A percentile compares a stretch with the other conserved stretches of the same genome.
These are phyloP conservation scores for Bungarus multicinctus DNA, from an alignment of 2,113 vertebrate species.

Conservation along the genomic window DNA sequence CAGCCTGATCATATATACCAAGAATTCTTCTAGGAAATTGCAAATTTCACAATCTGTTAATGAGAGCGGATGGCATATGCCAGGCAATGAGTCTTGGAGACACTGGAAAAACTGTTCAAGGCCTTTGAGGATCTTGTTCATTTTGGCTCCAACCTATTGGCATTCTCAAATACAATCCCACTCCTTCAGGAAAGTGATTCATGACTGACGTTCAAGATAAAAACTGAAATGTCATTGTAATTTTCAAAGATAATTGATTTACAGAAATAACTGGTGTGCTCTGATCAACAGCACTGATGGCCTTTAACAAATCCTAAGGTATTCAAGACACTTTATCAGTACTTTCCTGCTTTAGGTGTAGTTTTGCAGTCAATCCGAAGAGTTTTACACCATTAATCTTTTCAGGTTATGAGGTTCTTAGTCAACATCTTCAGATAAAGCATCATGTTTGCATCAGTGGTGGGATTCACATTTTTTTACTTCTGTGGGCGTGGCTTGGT, in stretches of 20 bases:
- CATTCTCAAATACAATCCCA: slow-evolving; percentile 42
- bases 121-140: slow-evolving; percentile 62
- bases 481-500: no score
- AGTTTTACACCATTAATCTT: neutral
- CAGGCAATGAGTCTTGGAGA: slow-evolving; percentile 62
- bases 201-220: slow-evolving; percentile 48
- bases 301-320: slow-evolving; percentile 24
- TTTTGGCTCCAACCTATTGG: slow-evolving; percentile 53
- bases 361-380: slow-evolving; percentile 18
- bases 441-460: neutral
- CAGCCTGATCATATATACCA: slow-evolving; percentile 65
- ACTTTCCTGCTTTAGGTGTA: slow-evolving; percentile 11
- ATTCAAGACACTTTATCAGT: slow-evolving; percentile 19
- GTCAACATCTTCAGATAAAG: neutral
- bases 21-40: slow-evolving; percentile 65
- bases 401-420: neutral
- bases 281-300: slow-evolving; percentile 26
- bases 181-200: slow-evolving; percentile 50
- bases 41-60: slow-evolving; percentile 66
- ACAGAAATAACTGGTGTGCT: slow-evolving; percentile 40
- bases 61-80: slow-evolving; percentile 46
- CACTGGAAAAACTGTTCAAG: slow-evolving; percentile 52
- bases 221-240: slow-evolving; percentile 60
- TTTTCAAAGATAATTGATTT: slow-evolving; percentile 52
- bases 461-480: no score